Percentiles rank a stretch among this genome's conserved stretches.
phyloP scores from a whole-genome alignment of 30 jellyfish, hydroid and myxozoan genomes.

The Morbakka virulenta region DNA sequence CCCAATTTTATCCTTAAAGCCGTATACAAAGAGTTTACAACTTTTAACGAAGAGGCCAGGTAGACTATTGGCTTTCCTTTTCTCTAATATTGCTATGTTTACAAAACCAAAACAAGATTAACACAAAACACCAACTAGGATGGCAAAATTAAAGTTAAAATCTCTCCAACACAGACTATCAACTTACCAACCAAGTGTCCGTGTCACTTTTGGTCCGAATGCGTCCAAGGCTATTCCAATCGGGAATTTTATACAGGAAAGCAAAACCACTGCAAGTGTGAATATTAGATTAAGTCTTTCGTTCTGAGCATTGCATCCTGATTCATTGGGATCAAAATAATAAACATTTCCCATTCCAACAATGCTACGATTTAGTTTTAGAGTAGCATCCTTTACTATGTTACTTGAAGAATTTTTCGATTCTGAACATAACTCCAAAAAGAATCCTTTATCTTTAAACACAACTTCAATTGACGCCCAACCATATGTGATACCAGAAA shows the following conservation, averaged over 20 bases:
- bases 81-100: no score
- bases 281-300: constrained; percentile 30
- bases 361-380: neutral
- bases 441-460: constrained; percentile 28
- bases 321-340: neutral
- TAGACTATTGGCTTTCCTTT: no score
- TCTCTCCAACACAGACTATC: no score
- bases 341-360: neutral
- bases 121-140: no score
- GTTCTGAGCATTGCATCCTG: constrained; percentile 35
- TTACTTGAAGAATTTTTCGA: neutral
- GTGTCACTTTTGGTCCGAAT: constrained; percentile 43
- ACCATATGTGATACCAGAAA: constrained; percentile 42
- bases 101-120: no score
- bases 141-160: no score
- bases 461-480: constrained; percentile 53
- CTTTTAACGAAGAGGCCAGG: no score
- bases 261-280: constrained; percentile 34
- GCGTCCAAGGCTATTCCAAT: constrained; percentile 26
- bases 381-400: neutral
- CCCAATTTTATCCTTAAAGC: no score
- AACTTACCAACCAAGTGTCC: constrained; percentile 43
- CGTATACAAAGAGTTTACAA: no score
- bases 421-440: constrained; percentile 11
- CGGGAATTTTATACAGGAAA: constrained; percentile 12